Base-by-base conservation (phyloP, 2,113 vertebrate genomes). In the Notiomystis cincta region DNA sequence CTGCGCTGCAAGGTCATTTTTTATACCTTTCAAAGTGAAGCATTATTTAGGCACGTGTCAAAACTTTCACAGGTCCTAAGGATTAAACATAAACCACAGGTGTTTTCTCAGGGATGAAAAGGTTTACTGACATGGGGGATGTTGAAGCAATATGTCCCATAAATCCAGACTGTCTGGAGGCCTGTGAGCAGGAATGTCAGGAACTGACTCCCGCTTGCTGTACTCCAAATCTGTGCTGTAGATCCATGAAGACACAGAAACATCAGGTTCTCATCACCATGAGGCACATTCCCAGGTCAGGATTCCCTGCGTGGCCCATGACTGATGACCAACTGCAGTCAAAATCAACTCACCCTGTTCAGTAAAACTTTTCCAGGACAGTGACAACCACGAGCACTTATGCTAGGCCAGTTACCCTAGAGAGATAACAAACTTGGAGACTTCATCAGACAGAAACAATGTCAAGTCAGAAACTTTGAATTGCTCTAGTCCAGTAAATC, bases 51-150 rank as follows among this genome's bases (percentile, higher is more conserved):
- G 82, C 65, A 88, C 5, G 0, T 92, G 92, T 96, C 95, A 94
- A 92, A 96, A 85, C 37, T 85, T 95, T 72, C 75, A 82, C 71
- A 91, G 31, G 86, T 92, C 72, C 89, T 60, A 70, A 71, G 67
- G 76, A 95, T 92, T 95, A 88, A 92, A 70, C 76, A 78, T 40
- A 51, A 86, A 60, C 76, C 91, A 89, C 91, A 95, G 94, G 94
- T 96, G 89, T 93, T 90, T 87, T 96, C 82, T 90, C 64, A 70
- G 64, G 76, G 82, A 94, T 96, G 80, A 90, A 95, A 97, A 94
- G 28, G 53, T 89, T 91, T 94, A 48, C 70, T 91, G 61, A 73
- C 69, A 64, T 61, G 78, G 48, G 70, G 62, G 57, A 76, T 91
- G 57, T 76, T 72, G 61, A 87, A 95, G 73, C 66, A 65, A 45